These are phyloP conservation scores for Lophura nycthemera DNA, from an alignment of 2,113 vertebrate genomes.

Conservation along the genomic window DNA sequence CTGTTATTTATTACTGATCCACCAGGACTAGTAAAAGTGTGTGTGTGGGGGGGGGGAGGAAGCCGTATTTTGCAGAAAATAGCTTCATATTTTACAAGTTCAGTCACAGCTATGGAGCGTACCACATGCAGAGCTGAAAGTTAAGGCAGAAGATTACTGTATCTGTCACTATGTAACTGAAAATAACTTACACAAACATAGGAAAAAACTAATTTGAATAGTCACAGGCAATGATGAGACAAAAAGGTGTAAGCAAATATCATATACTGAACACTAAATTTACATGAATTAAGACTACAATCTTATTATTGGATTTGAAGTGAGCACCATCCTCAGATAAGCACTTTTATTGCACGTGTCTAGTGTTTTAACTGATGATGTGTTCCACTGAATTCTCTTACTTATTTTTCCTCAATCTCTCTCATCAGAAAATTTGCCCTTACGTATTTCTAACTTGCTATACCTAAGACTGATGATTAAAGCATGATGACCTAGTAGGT, in stretches of 20 bases:
- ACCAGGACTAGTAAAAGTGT: not conserved
- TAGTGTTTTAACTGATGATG: constrained; percentile 19
- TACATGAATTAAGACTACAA: not conserved
- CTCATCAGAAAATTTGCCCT: not conserved
- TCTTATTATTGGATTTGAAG: not conserved
- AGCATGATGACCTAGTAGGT: not conserved
- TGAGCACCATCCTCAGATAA: not conserved
- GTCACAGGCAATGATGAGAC: not conserved
- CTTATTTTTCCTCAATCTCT: not conserved
- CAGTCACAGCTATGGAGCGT: not conserved
- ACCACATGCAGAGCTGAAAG: not conserved
- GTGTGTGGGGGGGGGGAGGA: not conserved
- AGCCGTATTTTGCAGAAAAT: not conserved
- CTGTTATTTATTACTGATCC: not conserved
- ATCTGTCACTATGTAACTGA: not conserved
- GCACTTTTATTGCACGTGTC: not conserved
- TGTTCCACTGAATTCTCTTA: not conserved
- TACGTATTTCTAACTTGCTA: not conserved
- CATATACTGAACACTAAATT: not conserved
- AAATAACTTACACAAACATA: not conserved
- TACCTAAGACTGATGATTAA: not conserved
- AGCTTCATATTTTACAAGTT: not conserved
- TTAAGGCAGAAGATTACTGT: not conserved
- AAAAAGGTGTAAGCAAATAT: not conserved
- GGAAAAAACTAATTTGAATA: not conserved